phyloP scores from a whole-genome alignment of 2,797 vertebrate species.

The Lithobates pipiens region DNA sequence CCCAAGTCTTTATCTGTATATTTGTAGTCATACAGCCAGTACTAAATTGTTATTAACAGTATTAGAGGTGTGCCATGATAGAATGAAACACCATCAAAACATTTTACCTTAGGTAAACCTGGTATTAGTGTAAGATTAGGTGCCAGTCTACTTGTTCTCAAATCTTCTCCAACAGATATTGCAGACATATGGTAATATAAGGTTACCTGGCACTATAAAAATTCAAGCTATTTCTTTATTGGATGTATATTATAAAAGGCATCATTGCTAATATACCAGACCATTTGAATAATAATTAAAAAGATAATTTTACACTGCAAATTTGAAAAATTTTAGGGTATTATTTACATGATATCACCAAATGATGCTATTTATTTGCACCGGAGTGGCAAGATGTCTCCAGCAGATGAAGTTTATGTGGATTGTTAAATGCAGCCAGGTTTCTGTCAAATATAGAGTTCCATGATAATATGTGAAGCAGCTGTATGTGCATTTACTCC shows the following conservation, averaged over 20 bases:
- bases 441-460: background rate
- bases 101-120: too few relatives aligned
- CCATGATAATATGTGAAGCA: constrained; percentile 33
- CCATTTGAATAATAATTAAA: constrained; percentile 34
- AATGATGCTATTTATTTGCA: constrained; percentile 18
- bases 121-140: too few relatives aligned
- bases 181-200: constrained; percentile 28
- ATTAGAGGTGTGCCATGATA: too few relatives aligned
- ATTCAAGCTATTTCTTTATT: constrained; percentile 46
- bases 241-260: constrained; percentile 37
- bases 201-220: constrained; percentile 42
- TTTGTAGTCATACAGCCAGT: too few relatives aligned
- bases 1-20: too few relatives aligned
- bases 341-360: constrained; percentile 1
- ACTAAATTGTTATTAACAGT: too few relatives aligned
- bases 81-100: too few relatives aligned
- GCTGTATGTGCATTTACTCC: constrained; percentile 25
- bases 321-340: constrained; percentile 14
- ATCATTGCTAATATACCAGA: constrained; percentile 46
- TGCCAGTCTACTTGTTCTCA: background rate
- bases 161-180: constrained; percentile 6
- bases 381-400: background rate
- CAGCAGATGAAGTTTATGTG: constrained; percentile 11
- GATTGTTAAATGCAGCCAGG: constrained; percentile 3
- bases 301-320: constrained; percentile 37